Conservation (phyloP, 2,888 invertebrate species). For the Sycophila texana region DNA sequence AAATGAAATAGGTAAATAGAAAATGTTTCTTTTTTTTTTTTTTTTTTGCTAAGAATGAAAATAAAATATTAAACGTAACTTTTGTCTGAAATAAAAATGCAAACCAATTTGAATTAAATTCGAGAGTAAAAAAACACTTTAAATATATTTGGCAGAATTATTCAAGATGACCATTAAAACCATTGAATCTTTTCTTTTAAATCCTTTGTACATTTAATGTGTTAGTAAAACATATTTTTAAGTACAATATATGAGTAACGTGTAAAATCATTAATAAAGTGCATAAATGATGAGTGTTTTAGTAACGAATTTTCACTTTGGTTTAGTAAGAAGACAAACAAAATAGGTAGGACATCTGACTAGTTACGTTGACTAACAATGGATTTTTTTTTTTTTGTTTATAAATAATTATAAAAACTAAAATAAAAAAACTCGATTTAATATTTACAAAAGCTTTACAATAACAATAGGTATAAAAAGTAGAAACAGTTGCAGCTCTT, state of each 20-base stretch:
- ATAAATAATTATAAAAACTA: constrained; percentile 45
- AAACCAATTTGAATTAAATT: too few species aligned
- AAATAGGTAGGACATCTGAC: constrained; percentile 40
- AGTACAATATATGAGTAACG: background rate
- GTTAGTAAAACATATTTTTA: too few species aligned
- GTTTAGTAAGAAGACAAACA: constrained; percentile 1
- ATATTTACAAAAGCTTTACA: constrained; percentile 35
- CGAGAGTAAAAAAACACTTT: too few species aligned
- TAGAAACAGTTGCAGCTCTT: background rate
- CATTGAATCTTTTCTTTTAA: too few species aligned
- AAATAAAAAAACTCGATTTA: constrained; percentile 31
- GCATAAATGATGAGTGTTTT: background rate
- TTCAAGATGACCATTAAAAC: too few species aligned
- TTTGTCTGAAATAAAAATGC: too few species aligned
- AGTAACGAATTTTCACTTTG: constrained; percentile 1
- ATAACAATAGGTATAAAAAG: constrained; percentile 46
- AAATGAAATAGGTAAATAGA: too few species aligned
- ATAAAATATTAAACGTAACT: too few species aligned
- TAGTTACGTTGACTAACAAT: constrained; percentile 34
- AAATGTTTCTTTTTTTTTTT: too few species aligned
- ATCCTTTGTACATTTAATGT: too few species aligned
- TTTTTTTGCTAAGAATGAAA: too few species aligned
- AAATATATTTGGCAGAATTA: too few species aligned
- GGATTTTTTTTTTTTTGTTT: constrained; percentile 16
- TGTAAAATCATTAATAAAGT: background rate